These are phyloP conservation scores for Agelas oroides DNA, from an alignment of 37 sponge, comb jelly and placozoan genomes.

Conservation along the genomic window DNA sequence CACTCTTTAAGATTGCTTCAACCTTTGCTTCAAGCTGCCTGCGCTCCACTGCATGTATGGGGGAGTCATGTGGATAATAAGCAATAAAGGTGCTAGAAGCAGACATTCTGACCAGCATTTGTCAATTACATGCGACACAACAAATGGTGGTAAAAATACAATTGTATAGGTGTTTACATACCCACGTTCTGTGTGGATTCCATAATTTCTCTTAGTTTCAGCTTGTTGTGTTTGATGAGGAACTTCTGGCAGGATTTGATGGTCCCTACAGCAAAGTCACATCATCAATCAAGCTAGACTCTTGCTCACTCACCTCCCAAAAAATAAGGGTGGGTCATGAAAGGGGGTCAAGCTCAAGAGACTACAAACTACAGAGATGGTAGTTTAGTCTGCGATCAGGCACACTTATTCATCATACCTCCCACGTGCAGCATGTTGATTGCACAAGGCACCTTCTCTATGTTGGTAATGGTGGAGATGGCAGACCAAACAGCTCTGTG, in stretches of 20 bases:
- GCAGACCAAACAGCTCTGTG: conserved; percentile 64
- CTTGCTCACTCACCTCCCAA: background rate
- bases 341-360: background rate
- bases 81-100: too few relatives aligned
- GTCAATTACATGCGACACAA: too few relatives aligned
- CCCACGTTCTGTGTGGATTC: conserved; percentile 1
- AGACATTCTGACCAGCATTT: too few relatives aligned
- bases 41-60: conserved; percentile 28
- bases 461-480: conserved; percentile 36
- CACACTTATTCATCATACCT: too few relatives aligned
- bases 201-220: conserved; percentile 41
- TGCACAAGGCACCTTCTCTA: conserved; percentile 28
- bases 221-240: conserved; percentile 62
- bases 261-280: conserved; percentile 39
- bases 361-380: background rate
- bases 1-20: conserved; percentile 13
- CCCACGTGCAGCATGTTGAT: conserved; percentile 65
- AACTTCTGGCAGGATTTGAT: conserved; percentile 69
- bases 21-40: conserved; percentile 17
- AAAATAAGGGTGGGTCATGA: background rate
- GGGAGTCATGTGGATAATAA: too few relatives aligned
- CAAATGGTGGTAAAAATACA: too few relatives aligned
- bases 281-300: too few relatives aligned
- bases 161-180: too few relatives aligned
- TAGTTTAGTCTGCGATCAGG: background rate